These are phyloP conservation scores for Diadophis punctatus DNA, from an alignment of 2,113 vertebrate species.

Conservation along the genomic window DNA sequence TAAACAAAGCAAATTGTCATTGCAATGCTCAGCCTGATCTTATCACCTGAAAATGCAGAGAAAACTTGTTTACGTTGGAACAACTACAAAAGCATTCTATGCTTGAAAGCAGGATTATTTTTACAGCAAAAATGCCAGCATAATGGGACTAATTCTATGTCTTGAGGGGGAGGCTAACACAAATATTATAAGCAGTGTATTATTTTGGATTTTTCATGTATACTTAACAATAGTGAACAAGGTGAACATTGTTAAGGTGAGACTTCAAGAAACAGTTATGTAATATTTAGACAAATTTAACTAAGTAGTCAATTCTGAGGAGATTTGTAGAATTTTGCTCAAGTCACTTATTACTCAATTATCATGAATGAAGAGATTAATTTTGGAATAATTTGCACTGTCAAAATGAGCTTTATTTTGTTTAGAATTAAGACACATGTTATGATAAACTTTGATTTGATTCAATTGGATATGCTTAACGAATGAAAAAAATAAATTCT, in stretches of 20 bases:
- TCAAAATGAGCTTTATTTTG: not conserved
- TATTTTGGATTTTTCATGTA: not conserved
- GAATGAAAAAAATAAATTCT: not conserved
- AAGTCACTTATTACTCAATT: not conserved
- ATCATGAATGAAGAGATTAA: not conserved
- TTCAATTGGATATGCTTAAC: not conserved
- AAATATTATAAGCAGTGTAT: not conserved
- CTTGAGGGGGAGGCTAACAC: not conserved
- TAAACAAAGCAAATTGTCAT: not conserved
- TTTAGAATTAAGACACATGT: not conserved
- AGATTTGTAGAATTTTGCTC: not conserved
- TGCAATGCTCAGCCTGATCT: not conserved
- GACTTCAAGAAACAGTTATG: not conserved
- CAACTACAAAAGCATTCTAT: not conserved
- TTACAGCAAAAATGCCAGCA: not conserved
- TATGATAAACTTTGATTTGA: not conserved
- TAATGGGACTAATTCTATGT: not conserved
- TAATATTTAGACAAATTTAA: not conserved
- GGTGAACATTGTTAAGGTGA: not conserved
- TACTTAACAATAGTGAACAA: not conserved
- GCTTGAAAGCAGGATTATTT: not conserved
- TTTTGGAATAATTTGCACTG: not conserved
- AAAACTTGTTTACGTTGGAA: not conserved
- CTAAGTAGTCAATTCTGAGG: not conserved
- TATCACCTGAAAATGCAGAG: not conserved